A percentile compares a stretch with the other conserved stretches of the same genome.
These are phyloP conservation scores for Furcifer pardalis DNA, from an alignment of 2,797 vertebrate species.

Conservation along the genomic window DNA sequence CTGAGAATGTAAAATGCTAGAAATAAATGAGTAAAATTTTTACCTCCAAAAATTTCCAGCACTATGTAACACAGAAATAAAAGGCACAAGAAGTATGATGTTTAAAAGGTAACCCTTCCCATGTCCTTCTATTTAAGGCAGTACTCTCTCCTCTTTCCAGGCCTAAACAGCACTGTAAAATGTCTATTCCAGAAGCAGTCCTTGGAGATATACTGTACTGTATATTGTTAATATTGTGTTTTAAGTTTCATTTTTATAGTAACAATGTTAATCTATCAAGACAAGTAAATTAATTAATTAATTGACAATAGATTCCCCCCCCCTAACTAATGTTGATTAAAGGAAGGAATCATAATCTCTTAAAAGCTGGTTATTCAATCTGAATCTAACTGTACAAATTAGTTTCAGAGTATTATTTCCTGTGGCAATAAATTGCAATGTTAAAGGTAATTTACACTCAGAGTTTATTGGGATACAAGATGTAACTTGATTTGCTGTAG, in stretches of 20 bases:
- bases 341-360: constrained; percentile 36
- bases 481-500: constrained; percentile 33
- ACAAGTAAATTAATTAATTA: not conserved
- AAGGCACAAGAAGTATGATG: not conserved
- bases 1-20: not conserved
- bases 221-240: not conserved
- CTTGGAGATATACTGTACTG: not conserved
- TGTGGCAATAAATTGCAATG: constrained; percentile 11
- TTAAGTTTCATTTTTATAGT: not conserved
- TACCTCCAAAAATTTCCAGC: not conserved
- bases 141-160: no score
- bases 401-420: constrained; percentile 24
- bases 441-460: constrained; percentile 22
- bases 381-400: constrained; percentile 27
- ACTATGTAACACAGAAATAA: not conserved
- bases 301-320: constrained; percentile 20
- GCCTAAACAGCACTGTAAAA: not conserved
- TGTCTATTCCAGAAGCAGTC: not conserved
- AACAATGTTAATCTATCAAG: not conserved
- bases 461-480: constrained; percentile 31
- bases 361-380: constrained; percentile 18
- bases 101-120: not conserved
- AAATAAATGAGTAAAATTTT: not conserved
- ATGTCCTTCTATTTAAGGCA: not conserved
- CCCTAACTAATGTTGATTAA: constrained; percentile 36